Conservation (phyloP, 2,888 invertebrate genomes). For the Pollenia angustigena region DNA sequence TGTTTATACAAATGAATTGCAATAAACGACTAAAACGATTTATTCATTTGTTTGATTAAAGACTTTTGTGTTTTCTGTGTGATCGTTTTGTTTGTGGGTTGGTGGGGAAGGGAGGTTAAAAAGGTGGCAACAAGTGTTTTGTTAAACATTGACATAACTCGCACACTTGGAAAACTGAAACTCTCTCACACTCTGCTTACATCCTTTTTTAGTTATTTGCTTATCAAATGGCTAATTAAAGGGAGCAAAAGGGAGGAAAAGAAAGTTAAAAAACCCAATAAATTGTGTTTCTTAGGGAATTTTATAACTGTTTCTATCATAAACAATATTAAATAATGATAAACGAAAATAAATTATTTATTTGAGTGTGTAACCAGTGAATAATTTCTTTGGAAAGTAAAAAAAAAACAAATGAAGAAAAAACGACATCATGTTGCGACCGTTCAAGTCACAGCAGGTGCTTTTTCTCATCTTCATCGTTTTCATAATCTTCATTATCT, state of each 20-base stretch:
- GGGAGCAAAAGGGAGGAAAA: too few relatives aligned
- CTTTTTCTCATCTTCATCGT: conserved; percentile 39
- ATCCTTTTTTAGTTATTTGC: too few relatives aligned
- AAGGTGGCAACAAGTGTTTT: conserved; percentile 53
- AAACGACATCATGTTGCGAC: conserved; percentile 39
- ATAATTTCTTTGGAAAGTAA: not conserved
- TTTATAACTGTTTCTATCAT: not conserved
- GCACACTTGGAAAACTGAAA: not conserved
- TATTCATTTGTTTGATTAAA: conserved; percentile 12
- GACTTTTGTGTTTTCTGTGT: not conserved
- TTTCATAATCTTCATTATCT: conserved; percentile 17
- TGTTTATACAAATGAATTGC: conserved; percentile 5
- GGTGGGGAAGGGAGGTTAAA: not conserved
- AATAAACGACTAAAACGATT: conserved; percentile 39
- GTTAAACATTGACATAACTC: conserved; percentile 24
- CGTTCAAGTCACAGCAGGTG: conserved; percentile 66
- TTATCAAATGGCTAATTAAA: too few relatives aligned
- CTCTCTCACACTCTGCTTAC: not conserved
- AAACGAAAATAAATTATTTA: not conserved
- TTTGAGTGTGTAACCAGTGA: not conserved
- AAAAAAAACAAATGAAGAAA: not conserved
- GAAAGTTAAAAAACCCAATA: too few relatives aligned
- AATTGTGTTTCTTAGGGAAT: not conserved
- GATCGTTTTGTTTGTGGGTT: not conserved
- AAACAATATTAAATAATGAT: not conserved